These are phyloP conservation scores for Microcebus ravelobensis DNA, from an alignment of 2,113 vertebrate genomes.

Conservation along the genomic window DNA sequence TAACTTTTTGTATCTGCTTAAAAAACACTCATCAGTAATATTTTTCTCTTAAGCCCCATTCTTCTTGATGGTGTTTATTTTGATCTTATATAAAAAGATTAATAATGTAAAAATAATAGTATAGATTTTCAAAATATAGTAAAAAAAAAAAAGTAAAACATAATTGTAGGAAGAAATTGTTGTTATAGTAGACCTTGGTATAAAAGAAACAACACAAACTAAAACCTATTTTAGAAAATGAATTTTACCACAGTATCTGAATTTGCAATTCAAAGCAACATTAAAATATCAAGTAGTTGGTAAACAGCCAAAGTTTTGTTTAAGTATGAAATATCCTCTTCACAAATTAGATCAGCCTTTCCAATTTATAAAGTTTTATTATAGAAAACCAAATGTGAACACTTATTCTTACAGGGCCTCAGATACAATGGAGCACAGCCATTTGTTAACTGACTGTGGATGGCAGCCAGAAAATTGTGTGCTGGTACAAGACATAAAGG, in stretches of 20 bases:
- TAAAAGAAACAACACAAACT: constrained; percentile 50
- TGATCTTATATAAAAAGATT: constrained; percentile 19
- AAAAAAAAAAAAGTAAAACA: neutral
- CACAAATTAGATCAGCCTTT: constrained; percentile 40
- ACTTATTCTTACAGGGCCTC: constrained; percentile 44
- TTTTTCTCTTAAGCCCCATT: constrained; percentile 24
- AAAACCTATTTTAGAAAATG: constrained; percentile 54
- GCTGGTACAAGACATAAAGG: constrained; percentile 77
- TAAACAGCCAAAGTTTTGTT: constrained; percentile 61
- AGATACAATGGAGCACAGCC: constrained; percentile 24
- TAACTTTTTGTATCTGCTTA: constrained; percentile 16
- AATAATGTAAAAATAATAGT: constrained; percentile 47
- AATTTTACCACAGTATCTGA: constrained; percentile 46
- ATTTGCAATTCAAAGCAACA: constrained; percentile 58
- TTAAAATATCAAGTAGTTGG: constrained; percentile 47
- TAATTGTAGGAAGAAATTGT: neutral
- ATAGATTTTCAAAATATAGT: constrained; percentile 34
- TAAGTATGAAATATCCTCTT: neutral
- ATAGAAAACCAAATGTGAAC: constrained; percentile 64
- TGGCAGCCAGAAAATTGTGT: constrained; percentile 68
- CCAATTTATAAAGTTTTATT: constrained; percentile 49
- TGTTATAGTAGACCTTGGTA: neutral
- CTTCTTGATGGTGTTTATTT: constrained; percentile 42
- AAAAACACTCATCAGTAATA: constrained; percentile 8
- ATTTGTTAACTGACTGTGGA: constrained; percentile 52